Base-by-base conservation (phyloP, 2,113 vertebrate genomes). In the Chelonoidis abingdonii region DNA sequence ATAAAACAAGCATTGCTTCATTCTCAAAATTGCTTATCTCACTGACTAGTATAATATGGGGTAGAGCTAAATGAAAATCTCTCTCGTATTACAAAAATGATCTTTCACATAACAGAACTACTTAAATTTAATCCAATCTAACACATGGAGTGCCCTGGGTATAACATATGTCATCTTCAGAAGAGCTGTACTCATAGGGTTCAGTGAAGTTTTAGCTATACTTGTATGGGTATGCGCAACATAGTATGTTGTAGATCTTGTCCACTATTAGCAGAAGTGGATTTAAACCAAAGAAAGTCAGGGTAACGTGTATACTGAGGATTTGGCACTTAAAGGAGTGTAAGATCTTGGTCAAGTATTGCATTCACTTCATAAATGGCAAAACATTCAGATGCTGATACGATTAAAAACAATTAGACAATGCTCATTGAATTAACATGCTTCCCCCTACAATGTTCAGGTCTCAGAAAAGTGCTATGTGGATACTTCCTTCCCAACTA, bases 41-140 rank as follows among this genome's bases (percentile, higher is more conserved):
- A 78, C 41, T 76, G 69, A 88, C 31, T 80, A 95, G 57, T 27
- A 91, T 59, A 49, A 93, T 56, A 86, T 21, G 9, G 83, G 35
- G n/a, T 22, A 35, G 80, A n/a, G 86, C 8, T 72, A 90, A 85
- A 89, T 76, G 80, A 24, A 89, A 86, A 80, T 41, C 35, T 81
- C 38, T 62, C 78, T 69, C 13, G 62, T 50, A 83, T 65, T 59
- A 93, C 62, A 8, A 13, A 89, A 56, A 10, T 81, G 8, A 88
- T 82, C 50, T 81, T 62, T 87, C 54, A 49, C 59, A 57, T 19
- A 93, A 47, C 86, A n/a, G 24, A 93, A 49, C 19, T 57, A 41
- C 41, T 92, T 78, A 79, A 89, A 21, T 93, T 95, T 86, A 93
- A 72, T 52, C 13, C 44, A 91, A 80, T 87, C 56, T 87, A 96